Evolutionary conservation across 2,113 vertebrate genomes (phyloP), one percentile per base, ranked within the genome.

Genomic region (Cryptomyrus ogoouensis): DNA sequence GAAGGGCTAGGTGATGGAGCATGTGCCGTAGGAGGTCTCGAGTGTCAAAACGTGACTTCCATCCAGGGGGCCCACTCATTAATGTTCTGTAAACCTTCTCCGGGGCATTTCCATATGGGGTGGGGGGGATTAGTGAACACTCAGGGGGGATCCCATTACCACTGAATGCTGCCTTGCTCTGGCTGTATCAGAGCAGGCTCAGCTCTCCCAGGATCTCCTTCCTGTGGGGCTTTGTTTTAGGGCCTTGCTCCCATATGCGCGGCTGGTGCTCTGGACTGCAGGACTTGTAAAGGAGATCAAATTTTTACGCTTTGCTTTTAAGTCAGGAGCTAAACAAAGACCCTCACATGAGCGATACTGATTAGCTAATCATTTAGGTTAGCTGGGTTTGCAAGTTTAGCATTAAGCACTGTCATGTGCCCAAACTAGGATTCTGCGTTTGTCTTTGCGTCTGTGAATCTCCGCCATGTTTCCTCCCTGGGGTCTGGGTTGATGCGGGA

Each of bases 1-100:
- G 83, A 84, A 42, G 83, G 83, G 83, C 44, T 47, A 84, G 83
- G 83, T 84, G 83, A 84, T 47, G 83, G 83, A 84, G 44, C 21
- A 84, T 84, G 83, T 84, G 83, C 83, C 0, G 44, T 13, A 9
- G 83, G 39, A 47, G 83, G 83, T 84, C 42, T 84, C 44, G 7
- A 47, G 83, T 46, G 83, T 47, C 83, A 84, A 13, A 84, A 44
- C 39, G 39, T 47, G 83, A 84, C 42, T 84, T 44, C 83, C 83
- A 84, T 44, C 42, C 74, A 80, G 44, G 83, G 80, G 83, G 7
- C 44, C 42, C 44, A 2, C 21, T 84, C 83, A 84, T 84, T 84
- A 84, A 47, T n/a, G 44, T 21, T 84, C 83, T n/a, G 83, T 84
- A 47, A 47, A 47, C 83, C 83, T 10, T 47, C 39, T 24, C 80